phyloP scores from a whole-genome alignment of 2,113 vertebrate species.

The Lanius collurio region DNA sequence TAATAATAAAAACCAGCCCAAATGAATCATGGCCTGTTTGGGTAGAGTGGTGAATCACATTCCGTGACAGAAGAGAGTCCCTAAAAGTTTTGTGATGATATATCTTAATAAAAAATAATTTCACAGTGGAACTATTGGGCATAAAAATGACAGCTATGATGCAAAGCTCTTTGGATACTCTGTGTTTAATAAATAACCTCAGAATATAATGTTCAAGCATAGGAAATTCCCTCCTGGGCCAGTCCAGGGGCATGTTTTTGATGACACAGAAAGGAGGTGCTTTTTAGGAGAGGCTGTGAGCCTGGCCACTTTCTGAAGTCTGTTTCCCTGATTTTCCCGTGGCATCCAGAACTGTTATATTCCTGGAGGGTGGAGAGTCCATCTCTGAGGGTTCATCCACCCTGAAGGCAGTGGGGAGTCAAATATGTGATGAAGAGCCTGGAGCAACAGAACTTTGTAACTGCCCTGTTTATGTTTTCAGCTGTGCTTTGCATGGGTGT shows the following conservation, averaged over 20 bases:
- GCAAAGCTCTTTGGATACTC: background rate
- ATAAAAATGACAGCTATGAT: background rate
- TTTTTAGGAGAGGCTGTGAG: background rate
- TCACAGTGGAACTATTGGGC: background rate
- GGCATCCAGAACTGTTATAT: fast-evolving
- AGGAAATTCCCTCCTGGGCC: background rate
- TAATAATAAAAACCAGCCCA: background rate
- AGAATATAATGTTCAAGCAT: background rate
- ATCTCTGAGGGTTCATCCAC: background rate
- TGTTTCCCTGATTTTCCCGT: background rate
- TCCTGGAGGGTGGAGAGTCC: background rate
- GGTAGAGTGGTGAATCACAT: background rate
- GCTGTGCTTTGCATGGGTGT: background rate
- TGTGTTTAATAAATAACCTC: background rate
- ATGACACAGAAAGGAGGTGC: background rate
- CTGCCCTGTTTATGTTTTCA: background rate
- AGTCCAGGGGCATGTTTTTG: background rate
- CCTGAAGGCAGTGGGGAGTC: background rate
- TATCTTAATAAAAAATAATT: background rate
- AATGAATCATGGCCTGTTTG: background rate
- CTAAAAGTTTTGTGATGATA: background rate
- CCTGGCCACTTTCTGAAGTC: background rate
- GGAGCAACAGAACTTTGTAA: background rate
- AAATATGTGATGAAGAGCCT: background rate
- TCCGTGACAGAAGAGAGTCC: background rate